Evolutionary conservation across 2,888 invertebrate genomes (phyloP), one percentile per base, ranked within the genome.

Genomic region (Argyresthia albistria): DNA sequence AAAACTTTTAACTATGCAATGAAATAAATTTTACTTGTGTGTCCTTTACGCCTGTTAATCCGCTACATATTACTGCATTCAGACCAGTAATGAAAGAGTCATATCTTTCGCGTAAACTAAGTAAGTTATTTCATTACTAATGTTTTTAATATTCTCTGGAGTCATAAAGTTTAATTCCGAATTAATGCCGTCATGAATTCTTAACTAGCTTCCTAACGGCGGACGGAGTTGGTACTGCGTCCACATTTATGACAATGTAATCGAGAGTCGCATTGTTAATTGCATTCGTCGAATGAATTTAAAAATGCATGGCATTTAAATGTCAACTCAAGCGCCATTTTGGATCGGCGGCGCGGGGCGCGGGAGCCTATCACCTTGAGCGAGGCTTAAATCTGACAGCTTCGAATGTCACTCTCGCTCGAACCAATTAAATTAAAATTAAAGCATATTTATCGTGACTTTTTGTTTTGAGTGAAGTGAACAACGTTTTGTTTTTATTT

Each of bases 221-320:
- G 25, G 25, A 25, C 62, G 59, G 60, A 59, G 63, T 57, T 67
- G 62, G 69, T 70, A 71, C 70, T 67, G 69, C 64, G 63, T 68
- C 62, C 63, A 67, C 70, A 65, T 76, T 78, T 80, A 80, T 79
- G 80, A 83, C 80, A 79, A 79, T 80, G 80, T 81, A 77, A 82
- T 79, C 78, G 81, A 78, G 50, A 77, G 69, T 74, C 68, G 70
- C 76, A 80, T 79, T 77, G 76, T 80, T 84, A 83, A 86, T 84
- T 86, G 75, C 76, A 69, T 76, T 73, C 75, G 76, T 73, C 70
- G 77, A 66, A 76, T 78, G 81, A 79, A 77, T 84, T 80, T 83
- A 84, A 86, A 86, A 87, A 84, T 75, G 79, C 76, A 80, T 86
- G 87, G 84, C 86, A 86, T 87, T 87, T 87, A 87, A 86, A 87